Conservation (phyloP, 2,888 invertebrate genomes). For the Marasmarcha lunaedactyla region DNA sequence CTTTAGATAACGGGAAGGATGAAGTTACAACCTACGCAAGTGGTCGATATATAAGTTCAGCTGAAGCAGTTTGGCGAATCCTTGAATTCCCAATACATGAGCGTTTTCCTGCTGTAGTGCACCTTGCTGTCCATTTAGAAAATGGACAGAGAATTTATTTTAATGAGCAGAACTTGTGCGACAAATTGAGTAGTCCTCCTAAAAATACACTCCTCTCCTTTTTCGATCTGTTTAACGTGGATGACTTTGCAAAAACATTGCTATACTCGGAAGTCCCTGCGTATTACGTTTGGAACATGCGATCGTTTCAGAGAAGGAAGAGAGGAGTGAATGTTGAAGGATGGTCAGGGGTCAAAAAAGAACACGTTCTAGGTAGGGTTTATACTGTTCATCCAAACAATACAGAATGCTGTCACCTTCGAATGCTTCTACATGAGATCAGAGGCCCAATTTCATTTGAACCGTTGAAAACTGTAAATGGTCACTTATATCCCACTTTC, state of each 20-base stretch:
- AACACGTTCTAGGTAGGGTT: conserved; percentile 6
- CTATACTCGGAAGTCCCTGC: conserved; percentile 3
- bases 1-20: conserved; percentile 4
- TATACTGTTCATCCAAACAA: conserved; percentile 13
- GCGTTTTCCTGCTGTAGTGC: conserved; percentile 13
- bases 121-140: not conserved
- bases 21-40: not conserved
- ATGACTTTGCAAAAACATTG: conserved; percentile 7
- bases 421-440: conserved; percentile 6
- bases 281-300: conserved; percentile 1
- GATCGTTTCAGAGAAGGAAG: conserved; percentile 1
- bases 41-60: no score
- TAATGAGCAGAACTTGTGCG: conserved; percentile 11
- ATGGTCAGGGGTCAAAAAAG: conserved; percentile 6
- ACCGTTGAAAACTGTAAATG: conserved; percentile 12
- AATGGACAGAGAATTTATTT: conserved; percentile 3
- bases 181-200: conserved; percentile 8
- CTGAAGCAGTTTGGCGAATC: no score
- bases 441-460: conserved; percentile 12
- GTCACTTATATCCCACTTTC: conserved; percentile 16
- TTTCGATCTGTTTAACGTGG: conserved; percentile 8
- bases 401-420: conserved; percentile 8
- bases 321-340: conserved; percentile 5
- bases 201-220: conserved; percentile 13
- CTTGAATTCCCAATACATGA: conserved; percentile 3